A percentile compares a stretch with the other conserved stretches of the same genome.
Conservation (phyloP, 2,113 vertebrate species). For the Ailuropoda melanoleuca region DNA sequence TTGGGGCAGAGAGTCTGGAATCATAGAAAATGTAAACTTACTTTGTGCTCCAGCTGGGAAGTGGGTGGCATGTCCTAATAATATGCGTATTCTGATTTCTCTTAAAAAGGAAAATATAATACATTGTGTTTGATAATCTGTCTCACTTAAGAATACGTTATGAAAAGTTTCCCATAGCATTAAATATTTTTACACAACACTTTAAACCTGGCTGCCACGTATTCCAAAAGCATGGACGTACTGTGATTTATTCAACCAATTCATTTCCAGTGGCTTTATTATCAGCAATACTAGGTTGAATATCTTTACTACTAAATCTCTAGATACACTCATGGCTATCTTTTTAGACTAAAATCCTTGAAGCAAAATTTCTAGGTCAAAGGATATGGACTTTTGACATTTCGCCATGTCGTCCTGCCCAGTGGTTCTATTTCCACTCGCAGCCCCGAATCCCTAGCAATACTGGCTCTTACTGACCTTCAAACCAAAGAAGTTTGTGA, state of each 20-base stretch:
- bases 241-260: not conserved
- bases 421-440: not conserved
- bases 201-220: not conserved
- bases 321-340: not conserved
- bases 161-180: not conserved
- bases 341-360: conserved; percentile 8
- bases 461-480: not conserved
- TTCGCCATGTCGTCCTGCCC: not conserved
- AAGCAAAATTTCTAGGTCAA: not conserved
- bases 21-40: conserved; percentile 9
- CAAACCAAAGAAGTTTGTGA: not conserved
- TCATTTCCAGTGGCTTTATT: not conserved
- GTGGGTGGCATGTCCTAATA: not conserved
- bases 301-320: not conserved
- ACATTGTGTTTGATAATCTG: conserved; percentile 18
- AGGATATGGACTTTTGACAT: not conserved
- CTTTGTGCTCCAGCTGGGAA: not conserved
- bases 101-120: not conserved
- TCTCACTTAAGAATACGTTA: conserved; percentile 15
- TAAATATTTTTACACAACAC: not conserved
- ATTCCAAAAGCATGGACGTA: not conserved
- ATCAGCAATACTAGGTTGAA: not conserved
- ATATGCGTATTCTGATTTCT: not conserved
- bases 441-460: not conserved
- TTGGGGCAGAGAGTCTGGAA: not conserved